Percentiles rank a stretch among this genome's conserved stretches.
These are phyloP conservation scores for Andrena fulva DNA, from an alignment of 2,888 invertebrate genomes.

Conservation along the genomic window DNA sequence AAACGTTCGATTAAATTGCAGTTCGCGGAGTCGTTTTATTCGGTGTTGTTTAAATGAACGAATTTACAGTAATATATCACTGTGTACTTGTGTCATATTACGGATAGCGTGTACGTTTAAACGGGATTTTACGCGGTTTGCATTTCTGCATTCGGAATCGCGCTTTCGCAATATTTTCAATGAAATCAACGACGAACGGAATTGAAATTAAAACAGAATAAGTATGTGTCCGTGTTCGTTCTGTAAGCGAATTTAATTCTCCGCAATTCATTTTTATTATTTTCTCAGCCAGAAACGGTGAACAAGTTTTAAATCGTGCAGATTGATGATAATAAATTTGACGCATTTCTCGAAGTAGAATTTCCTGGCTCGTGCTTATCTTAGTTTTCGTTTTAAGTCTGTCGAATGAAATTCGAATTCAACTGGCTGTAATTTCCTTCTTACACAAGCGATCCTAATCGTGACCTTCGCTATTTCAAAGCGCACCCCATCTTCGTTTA, in stretches of 20 bases:
- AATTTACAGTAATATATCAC: not conserved
- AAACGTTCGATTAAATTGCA: not conserved
- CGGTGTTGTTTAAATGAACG: not conserved
- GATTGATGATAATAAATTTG: no score
- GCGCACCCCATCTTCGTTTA: slow-evolving; percentile 31
- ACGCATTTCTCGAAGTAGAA: no score
- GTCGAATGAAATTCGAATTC: not conserved
- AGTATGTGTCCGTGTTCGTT: no score
- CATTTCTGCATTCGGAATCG: no score
- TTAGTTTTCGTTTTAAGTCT: not conserved
- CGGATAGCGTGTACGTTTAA: not conserved
- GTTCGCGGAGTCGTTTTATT: not conserved
- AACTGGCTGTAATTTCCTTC: slow-evolving; percentile 17
- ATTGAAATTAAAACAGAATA: no score
- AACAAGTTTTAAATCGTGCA: no score
- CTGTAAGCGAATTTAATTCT: no score
- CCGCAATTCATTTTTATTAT: no score
- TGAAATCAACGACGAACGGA: no score
- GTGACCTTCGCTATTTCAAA: slow-evolving; percentile 10
- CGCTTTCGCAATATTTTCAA: no score
- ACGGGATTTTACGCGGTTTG: not conserved
- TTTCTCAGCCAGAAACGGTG: no score
- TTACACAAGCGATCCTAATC: slow-evolving; percentile 31
- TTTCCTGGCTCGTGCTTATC: not conserved
- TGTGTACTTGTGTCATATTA: not conserved